These are phyloP conservation scores for Alauda arvensis DNA, from an alignment of 2,797 vertebrate genomes.

Conservation along the genomic window DNA sequence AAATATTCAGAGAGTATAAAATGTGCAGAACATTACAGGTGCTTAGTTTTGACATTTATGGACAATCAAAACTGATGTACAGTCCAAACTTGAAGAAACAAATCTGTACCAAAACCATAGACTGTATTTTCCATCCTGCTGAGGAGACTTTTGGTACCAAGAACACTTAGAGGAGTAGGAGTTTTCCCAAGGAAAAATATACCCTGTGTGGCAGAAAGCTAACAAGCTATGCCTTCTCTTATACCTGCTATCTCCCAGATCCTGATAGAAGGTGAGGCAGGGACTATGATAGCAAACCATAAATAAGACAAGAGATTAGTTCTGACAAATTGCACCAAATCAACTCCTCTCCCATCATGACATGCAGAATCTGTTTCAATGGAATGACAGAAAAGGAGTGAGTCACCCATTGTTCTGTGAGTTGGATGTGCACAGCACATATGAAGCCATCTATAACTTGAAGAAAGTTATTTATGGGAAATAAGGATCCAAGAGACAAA, in stretches of 20 bases:
- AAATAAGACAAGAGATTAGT: neutral
- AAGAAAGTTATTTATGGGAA: neutral
- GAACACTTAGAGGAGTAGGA: neutral
- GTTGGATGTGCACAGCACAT: neutral
- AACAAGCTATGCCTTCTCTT: neutral
- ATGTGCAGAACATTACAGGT: fast-evolving
- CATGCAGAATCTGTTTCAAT: neutral
- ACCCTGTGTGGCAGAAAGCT: neutral
- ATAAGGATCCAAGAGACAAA: neutral
- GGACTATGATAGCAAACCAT: neutral
- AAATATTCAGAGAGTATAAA: neutral
- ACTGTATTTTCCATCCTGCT: neutral
- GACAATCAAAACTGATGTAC: neutral
- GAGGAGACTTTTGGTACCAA: neutral
- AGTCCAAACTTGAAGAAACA: neutral
- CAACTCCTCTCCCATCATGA: neutral
- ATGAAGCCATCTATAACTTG: neutral
- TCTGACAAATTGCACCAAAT: neutral
- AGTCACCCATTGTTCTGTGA: neutral
- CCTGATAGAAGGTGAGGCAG: neutral
- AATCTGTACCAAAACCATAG: neutral
- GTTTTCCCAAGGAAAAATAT: neutral
- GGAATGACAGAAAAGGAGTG: neutral
- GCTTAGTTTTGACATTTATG: neutral
- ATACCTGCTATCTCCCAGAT: neutral